Conservation (phyloP, 1,140 invertebrate species). For the Vanessa atalanta region DNA sequence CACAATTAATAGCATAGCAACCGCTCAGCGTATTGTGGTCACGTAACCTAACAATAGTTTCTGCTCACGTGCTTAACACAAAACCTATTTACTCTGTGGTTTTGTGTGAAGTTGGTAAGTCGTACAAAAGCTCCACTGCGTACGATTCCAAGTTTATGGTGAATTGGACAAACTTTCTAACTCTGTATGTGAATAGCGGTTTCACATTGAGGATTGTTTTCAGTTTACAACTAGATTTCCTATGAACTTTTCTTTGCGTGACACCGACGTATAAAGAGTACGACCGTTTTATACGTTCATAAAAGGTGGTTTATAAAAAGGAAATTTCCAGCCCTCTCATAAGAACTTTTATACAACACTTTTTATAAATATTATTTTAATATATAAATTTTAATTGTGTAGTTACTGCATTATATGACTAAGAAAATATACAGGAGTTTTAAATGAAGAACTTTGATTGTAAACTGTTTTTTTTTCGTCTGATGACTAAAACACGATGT, state of each 20-base stretch:
- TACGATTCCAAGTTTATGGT: constrained; percentile 16
- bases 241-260: background rate
- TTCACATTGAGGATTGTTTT: constrained; percentile 4
- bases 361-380: too few relatives aligned
- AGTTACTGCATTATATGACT: too few relatives aligned
- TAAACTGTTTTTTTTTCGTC: too few relatives aligned
- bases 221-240: background rate
- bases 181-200: background rate
- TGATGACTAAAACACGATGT: too few relatives aligned
- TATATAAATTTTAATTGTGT: too few relatives aligned
- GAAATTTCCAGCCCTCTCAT: too few relatives aligned
- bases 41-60: constrained; percentile 5
- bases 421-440: too few relatives aligned
- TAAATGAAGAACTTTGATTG: too few relatives aligned
- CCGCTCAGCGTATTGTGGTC: background rate
- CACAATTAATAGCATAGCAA: background rate
- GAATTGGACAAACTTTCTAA: constrained; percentile 16
- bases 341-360: too few relatives aligned
- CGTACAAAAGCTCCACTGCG: constrained; percentile 18
- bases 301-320: too few relatives aligned
- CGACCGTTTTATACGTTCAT: background rate
- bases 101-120: constrained; percentile 10
- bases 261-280: background rate
- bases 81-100: constrained; percentile 19
- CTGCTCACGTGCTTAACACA: constrained; percentile 20